These are phyloP conservation scores for Lacanobia wlatinum DNA, from an alignment of 2,888 invertebrate genomes.

Conservation along the genomic window DNA sequence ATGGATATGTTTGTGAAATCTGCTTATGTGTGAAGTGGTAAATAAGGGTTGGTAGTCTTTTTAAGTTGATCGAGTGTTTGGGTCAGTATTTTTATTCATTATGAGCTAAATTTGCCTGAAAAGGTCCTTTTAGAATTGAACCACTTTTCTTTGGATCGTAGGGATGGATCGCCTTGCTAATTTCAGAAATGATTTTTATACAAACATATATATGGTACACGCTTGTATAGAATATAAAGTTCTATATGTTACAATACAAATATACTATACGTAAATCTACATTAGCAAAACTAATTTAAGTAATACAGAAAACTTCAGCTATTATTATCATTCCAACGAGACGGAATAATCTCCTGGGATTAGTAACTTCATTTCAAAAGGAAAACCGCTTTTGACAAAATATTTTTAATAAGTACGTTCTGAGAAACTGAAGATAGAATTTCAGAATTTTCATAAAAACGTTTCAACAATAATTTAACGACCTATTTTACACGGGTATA, in stretches of 20 bases:
- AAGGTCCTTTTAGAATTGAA: neutral
- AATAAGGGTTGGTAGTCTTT: conserved; percentile 4
- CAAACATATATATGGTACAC: too few relatives aligned
- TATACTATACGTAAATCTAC: too few relatives aligned
- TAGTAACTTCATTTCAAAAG: conserved; percentile 5
- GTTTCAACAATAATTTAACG: neutral
- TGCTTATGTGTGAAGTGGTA: conserved; percentile 5
- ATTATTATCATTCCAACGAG: neutral
- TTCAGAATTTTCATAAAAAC: neutral
- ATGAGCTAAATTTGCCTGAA: too few relatives aligned
- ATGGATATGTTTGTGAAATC: conserved; percentile 39
- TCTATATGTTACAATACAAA: too few relatives aligned
- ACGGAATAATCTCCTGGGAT: conserved; percentile 3
- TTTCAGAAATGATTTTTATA: too few relatives aligned
- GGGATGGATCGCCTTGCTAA: too few relatives aligned
- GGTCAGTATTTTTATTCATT: conserved; percentile 1
- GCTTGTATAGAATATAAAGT: too few relatives aligned
- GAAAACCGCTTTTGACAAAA: neutral
- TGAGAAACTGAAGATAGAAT: neutral
- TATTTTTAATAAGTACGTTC: neutral
- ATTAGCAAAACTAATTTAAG: neutral
- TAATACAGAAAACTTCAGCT: neutral
- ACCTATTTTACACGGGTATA: neutral
- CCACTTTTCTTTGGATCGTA: neutral
- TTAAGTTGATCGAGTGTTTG: conserved; percentile 7